These are phyloP conservation scores for Hydrophis major DNA, from an alignment of 2,797 vertebrate genomes.

Conservation along the genomic window DNA sequence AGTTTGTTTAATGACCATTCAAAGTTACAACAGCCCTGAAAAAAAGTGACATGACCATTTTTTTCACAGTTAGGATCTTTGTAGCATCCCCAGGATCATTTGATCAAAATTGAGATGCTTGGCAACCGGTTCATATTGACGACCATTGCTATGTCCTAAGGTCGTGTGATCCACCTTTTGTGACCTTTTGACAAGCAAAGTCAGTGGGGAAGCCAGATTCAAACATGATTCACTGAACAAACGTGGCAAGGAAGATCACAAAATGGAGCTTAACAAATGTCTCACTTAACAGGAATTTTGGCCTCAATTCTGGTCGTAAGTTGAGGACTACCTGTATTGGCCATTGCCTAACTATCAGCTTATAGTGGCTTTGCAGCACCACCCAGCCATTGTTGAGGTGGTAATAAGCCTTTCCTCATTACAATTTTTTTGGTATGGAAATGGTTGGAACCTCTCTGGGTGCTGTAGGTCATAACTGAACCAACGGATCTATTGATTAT, in stretches of 20 bases:
- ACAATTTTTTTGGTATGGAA: background rate
- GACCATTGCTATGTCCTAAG: too few species aligned
- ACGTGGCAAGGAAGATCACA: too few species aligned
- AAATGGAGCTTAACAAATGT: background rate
- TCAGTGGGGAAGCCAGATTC: too few species aligned
- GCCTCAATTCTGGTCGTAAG: background rate
- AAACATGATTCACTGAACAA: too few species aligned
- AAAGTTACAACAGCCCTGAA: background rate
- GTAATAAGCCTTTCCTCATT: background rate
- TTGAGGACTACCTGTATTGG: background rate
- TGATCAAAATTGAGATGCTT: background rate
- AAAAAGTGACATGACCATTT: background rate
- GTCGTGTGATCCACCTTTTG: too few species aligned
- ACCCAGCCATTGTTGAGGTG: background rate
- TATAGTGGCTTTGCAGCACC: background rate
- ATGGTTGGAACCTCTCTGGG: background rate
- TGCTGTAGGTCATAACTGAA: background rate
- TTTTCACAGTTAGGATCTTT: background rate
- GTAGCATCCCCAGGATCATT: background rate
- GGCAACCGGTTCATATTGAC: too few species aligned
- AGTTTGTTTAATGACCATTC: background rate
- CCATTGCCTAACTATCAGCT: background rate
- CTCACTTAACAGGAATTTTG: background rate
- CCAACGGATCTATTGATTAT: background rate
- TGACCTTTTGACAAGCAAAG: too few species aligned